Evolutionary conservation across 2,113 vertebrate genomes (phyloP).

Genomic region (Zosterops pallidus): DNA sequence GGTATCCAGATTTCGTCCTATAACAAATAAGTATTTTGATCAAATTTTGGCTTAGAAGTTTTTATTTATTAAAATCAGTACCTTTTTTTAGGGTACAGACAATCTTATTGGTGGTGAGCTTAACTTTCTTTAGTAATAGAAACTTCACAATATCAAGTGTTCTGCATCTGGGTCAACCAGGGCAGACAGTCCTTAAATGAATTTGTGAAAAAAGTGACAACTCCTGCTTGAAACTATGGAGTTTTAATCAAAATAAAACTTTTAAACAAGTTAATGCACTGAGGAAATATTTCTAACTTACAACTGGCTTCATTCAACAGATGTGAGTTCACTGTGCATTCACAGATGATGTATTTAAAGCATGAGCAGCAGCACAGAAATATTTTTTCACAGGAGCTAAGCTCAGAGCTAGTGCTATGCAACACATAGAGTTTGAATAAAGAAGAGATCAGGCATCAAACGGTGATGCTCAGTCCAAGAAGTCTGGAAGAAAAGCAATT

Average conservation of each 20-base stretch:
- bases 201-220: neutral
- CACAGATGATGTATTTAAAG: neutral
- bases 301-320: neutral
- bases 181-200: neutral
- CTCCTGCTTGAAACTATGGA: neutral
- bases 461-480: neutral
- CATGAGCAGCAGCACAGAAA: neutral
- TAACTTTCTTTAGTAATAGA: neutral
- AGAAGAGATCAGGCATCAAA: neutral
- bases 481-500: neutral
- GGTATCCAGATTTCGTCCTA: neutral
- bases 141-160: neutral
- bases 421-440: neutral
- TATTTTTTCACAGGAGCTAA: neutral
- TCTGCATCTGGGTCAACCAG: neutral
- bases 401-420: neutral
- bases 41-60: neutral
- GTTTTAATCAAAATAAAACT: neutral
- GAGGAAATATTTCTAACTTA: neutral
- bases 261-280: neutral
- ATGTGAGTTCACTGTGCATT: neutral
- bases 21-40: neutral
- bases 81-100: neutral
- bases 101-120: neutral
- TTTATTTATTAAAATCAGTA: neutral